Evolutionary conservation across 2,888 invertebrate genomes (phyloP), one percentile per base, ranked within the genome.

Genomic region (Argyresthia albistria): DNA sequence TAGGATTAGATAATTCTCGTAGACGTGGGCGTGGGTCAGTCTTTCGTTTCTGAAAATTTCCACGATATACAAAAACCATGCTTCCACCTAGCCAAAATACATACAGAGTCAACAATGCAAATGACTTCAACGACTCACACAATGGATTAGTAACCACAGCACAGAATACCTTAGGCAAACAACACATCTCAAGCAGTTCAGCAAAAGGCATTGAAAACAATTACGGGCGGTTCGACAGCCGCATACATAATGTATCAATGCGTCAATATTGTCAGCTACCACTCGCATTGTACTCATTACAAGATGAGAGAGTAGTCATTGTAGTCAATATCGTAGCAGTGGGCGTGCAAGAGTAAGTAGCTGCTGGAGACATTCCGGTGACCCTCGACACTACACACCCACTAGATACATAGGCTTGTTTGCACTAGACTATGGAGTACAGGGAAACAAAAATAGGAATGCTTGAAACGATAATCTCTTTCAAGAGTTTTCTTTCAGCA

Each of bases 301-400:
- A 37, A 16, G 70, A 67, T 66, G 66, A 63, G 66, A 65, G 66
- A 67, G 65, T 58, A 67, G 61, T 80, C 67, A 87, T 86, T 86
- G 84, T 86, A 84, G 79, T 86, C 86, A 86, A 87, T 84, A 70
- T 70, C 65, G 66, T 68, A 62, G 71, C 75, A 76, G 81, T 83
- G 86, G 86, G 86, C 76, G 87, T 84, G 78, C 81, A 79, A 80
- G 70, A 60, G 68, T 77, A 76, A 80, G 80, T 79, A 75, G 78
- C 72, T 70, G 64, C 59, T 59, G 60, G 61, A 25, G 66, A 25
- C 25, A 69, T 61, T 59, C 67, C 61, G 62, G 58, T 76, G 79
- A 79, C 80, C 79, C 72, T 59, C 69, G 76, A 69, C 74, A 65
- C 65, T 36, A 52, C 46, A 8, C 25, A 25, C 25, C 25, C 25